A percentile compares a stretch with the other conserved stretches of the same genome.
Evolutionary conservation across 1,140 invertebrate genomes (phyloP).

Genomic region (Sitodiplosis mosellana): DNA sequence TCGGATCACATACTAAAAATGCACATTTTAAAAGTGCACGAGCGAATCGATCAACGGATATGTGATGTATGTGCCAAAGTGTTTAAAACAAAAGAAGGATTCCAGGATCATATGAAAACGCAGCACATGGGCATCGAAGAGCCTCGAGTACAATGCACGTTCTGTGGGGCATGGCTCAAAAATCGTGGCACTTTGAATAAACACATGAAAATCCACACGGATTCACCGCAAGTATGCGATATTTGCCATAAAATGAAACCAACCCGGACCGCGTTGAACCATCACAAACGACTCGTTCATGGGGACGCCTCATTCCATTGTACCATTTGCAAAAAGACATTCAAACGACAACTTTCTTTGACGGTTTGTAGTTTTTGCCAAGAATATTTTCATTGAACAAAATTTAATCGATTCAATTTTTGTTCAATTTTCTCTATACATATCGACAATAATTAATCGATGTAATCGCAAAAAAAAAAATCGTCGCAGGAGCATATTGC

Average conservation of each 20-base stretch:
- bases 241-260: neutral
- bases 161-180: constrained; percentile 15
- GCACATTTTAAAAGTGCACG: constrained; percentile 15
- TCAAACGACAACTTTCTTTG: neutral
- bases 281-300: neutral
- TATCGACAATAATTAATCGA: too few relatives aligned
- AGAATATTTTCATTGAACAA: neutral
- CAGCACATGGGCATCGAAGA: constrained; percentile 16
- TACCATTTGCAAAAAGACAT: neutral
- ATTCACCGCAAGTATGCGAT: neutral
- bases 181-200: neutral
- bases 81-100: constrained; percentile 14
- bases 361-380: neutral
- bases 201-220: neutral
- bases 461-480: neutral
- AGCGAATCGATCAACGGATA: constrained; percentile 15
- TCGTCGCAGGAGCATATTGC: constrained; percentile 20
- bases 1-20: constrained; percentile 12
- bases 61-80: constrained; percentile 23
- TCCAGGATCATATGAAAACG: constrained; percentile 15
- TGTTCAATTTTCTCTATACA: too few relatives aligned
- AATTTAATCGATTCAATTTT: neutral
- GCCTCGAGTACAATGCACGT: constrained; percentile 21
- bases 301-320: neutral
- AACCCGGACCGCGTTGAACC: neutral